These are phyloP conservation scores for Vultur gryphus DNA, from an alignment of 2,797 vertebrate species.

Conservation along the genomic window DNA sequence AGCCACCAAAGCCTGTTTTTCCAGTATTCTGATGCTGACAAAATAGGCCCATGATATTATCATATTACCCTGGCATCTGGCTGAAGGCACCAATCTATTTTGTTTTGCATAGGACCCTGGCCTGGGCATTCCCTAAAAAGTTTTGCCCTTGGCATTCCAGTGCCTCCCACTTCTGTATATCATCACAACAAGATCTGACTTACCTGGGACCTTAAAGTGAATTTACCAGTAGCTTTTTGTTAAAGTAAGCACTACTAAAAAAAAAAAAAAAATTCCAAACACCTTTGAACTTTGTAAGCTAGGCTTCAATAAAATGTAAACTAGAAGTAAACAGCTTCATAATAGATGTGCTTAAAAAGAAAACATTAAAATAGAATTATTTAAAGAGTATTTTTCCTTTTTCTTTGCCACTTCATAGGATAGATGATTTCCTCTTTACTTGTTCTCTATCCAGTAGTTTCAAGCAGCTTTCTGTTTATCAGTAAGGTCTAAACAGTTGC, in stretches of 20 bases:
- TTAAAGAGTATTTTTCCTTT: background rate
- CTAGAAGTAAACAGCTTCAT: background rate
- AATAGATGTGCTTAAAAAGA: background rate
- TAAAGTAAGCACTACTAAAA: background rate
- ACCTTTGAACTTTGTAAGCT: background rate
- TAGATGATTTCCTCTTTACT: background rate
- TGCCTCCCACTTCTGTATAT: background rate
- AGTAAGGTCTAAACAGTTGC: background rate
- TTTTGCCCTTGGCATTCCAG: background rate
- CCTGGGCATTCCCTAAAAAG: accelerated
- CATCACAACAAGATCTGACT: background rate
- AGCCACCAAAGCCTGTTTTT: background rate
- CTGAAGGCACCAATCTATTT: background rate
- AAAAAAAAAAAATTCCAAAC: background rate
- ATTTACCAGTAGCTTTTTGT: background rate
- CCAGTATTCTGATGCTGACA: background rate
- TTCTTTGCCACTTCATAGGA: background rate
- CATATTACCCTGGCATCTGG: background rate
- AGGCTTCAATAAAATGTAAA: background rate
- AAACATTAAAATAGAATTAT: background rate
- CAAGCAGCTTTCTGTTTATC: background rate
- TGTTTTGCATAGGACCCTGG: background rate
- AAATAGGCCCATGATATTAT: background rate
- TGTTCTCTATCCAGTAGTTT: background rate
- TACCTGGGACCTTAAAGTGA: background rate